Evolutionary conservation across 92 coral and sea anemone genomes (phyloP), one percentile per base, ranked within the genome.

Genomic region (Epizoanthus scotinus): DNA sequence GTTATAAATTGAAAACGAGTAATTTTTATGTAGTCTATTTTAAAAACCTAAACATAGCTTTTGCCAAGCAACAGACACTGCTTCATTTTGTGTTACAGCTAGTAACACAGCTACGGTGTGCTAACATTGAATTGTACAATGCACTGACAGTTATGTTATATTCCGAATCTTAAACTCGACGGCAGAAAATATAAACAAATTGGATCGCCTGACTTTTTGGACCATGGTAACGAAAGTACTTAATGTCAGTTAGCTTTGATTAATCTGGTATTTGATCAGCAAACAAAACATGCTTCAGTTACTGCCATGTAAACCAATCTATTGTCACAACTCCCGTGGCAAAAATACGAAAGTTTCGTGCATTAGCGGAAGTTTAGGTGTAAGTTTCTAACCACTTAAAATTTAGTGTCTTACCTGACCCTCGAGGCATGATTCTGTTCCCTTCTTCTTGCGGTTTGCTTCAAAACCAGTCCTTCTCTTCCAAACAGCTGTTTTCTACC

Each of bases 351-450:
- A 73, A 57, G 60, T 55, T 55, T 7, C 6, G 4, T 12, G 31
- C 5, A 49, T 79, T 64, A 50, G 20, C 63, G 42, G 56, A 55
- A 28, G 47, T 28, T 10, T 26, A 26, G 5, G 24, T 1, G 22
- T 19, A 2, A 26, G 7, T 9, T 17, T 29, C 10, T 9, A 40
- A 12, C 8, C 36, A 17, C 42, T 38, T 66, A 15, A 25, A 9
- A 24, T 6, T n/a, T 61, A 61, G 14, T 61, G n/a, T 22, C 80
- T 6, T 74, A 88, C 91, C 91, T 88, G 85, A 64, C 34, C 82
- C 88, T 6, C 91, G 91, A 55, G 91, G 91, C 91, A 88, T 88
- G 65, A 28, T 53, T 27, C 27, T 21, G 60, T 38, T 42, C 3
- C 15, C 2, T 5, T 38, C 38, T 34, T 10, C 31, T 78, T 29